Evolutionary conservation across 2,888 invertebrate genomes (phyloP).

Genomic region (Thymelicus sylvestris): DNA sequence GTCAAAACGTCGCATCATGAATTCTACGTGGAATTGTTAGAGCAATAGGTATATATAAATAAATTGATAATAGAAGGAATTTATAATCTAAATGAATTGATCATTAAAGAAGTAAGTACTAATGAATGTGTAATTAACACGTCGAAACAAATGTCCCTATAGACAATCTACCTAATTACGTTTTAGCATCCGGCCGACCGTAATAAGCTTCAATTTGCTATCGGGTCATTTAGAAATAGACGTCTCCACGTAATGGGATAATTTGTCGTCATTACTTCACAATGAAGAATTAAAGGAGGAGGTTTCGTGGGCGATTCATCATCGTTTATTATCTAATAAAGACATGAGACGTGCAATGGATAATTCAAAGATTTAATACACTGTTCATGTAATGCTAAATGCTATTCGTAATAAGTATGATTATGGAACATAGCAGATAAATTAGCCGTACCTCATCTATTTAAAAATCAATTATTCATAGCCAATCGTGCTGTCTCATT

Average conservation of each 20-base stretch:
- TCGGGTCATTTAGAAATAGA: slow-evolving; percentile 47
- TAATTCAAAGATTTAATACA: background rate
- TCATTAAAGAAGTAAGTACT: slow-evolving; percentile 37
- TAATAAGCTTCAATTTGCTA: slow-evolving; percentile 46
- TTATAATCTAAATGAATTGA: background rate
- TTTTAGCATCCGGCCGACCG: slow-evolving; percentile 41
- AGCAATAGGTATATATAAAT: background rate
- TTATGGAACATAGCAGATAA: background rate
- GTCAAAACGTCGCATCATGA: too few species aligned
- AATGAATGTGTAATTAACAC: slow-evolving; percentile 40
- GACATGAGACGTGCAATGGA: slow-evolving; percentile 47
- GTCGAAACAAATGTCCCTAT: slow-evolving; percentile 38
- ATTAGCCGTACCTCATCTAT: background rate
- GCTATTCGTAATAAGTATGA: background rate
- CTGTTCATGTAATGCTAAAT: background rate
- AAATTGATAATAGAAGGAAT: background rate
- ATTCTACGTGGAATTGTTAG: too few species aligned
- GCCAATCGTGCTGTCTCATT: too few species aligned
- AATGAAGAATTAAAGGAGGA: slow-evolving; percentile 60
- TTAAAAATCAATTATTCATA: too few species aligned
- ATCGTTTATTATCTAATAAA: slow-evolving; percentile 54
- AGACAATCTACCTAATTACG: slow-evolving; percentile 35
- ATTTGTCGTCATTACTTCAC: slow-evolving; percentile 68
- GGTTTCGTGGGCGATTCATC: slow-evolving; percentile 56
- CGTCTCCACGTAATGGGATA: slow-evolving; percentile 57